Base-by-base conservation (phyloP, 2,797 vertebrate species). In the Arremon brunneinucha region DNA sequence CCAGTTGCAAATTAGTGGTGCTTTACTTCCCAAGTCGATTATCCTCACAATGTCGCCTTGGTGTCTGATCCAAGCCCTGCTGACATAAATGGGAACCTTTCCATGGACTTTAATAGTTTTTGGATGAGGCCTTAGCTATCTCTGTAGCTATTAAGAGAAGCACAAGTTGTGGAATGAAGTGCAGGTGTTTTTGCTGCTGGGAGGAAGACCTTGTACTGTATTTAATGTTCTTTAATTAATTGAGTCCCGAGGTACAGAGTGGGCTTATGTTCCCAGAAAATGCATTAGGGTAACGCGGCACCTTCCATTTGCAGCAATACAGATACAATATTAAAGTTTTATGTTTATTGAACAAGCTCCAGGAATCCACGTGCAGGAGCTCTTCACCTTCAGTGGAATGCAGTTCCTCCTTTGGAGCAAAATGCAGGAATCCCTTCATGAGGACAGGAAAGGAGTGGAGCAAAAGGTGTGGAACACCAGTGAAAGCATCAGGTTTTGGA, bases 201-300 rank as follows among this genome's bases (percentile, higher is more conserved):
- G 52, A 93, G 71, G 83, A 93, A 89, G 92, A 93, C 90, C 92
- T 96, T 87, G 50, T 49, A 50, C 90, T 96, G 90, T 95, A 94
- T 92, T 93, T 95, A 96, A 93, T 80, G 53, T 60, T 94, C 62
- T 53, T 92, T 94, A 97, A 95, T 96, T 96, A 97, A 96, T 95
- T 90, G 93, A 89, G 60, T 93, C 90, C 90, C 19, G 2, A 89
- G 83, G 86, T 55, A 77, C 9, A 37, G 32, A 84, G 60, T 65
- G 90, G 94, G 81, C 83, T 90, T 91, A 19, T 34, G 77, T 94
- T 96, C 93, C 94, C 89, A 93, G 92, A 95, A 96, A 94, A 49
- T 89, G 81, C 90, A 87, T 93, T 93, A 95, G 75, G 81, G 50
- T 77, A 95, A 94, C 71, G 39, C 57, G 80, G 64, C 89, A 90